Percentiles rank a stretch among this genome's conserved stretches.
Evolutionary conservation across 2,888 invertebrate genomes (phyloP).

Genomic region (Hirtodrosophila confusa): DNA sequence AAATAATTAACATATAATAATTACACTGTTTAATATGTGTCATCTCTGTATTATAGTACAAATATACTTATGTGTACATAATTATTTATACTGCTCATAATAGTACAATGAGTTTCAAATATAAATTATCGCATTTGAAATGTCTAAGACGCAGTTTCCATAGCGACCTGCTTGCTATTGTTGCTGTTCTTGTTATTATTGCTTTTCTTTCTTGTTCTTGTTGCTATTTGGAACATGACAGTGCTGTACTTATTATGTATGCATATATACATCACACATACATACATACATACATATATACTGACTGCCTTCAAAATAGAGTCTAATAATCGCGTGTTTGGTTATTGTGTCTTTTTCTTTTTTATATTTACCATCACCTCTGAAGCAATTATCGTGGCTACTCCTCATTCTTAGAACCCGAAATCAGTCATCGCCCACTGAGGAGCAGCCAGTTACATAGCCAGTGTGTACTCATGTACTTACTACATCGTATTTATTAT

Average conservation of each 20-base stretch:
- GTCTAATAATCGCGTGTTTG: constrained; percentile 31
- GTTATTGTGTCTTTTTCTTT: background rate
- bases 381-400: background rate
- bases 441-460: constrained; percentile 1
- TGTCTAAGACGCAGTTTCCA: constrained; percentile 58
- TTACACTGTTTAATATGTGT: constrained; percentile 23
- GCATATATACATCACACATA: background rate
- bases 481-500: too few species aligned
- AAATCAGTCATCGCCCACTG: constrained; percentile 5
- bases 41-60: background rate
- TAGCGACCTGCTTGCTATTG: constrained; percentile 3
- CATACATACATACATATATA: constrained; percentile 12
- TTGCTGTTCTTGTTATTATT: constrained; percentile 14
- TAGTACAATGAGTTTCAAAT: constrained; percentile 24
- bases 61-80: constrained; percentile 11
- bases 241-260: constrained; percentile 11
- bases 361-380: constrained; percentile 6
- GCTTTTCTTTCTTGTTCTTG: constrained; percentile 24
- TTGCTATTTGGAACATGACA: constrained; percentile 56
- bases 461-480: background rate
- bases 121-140: constrained; percentile 52
- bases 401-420: background rate
- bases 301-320: constrained; percentile 4
- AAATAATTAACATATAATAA: constrained; percentile 59
- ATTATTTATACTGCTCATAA: constrained; percentile 10